Evolutionary conservation across 2,113 vertebrate species (phyloP).

Genomic region (Ageneiosus marmoratus): DNA sequence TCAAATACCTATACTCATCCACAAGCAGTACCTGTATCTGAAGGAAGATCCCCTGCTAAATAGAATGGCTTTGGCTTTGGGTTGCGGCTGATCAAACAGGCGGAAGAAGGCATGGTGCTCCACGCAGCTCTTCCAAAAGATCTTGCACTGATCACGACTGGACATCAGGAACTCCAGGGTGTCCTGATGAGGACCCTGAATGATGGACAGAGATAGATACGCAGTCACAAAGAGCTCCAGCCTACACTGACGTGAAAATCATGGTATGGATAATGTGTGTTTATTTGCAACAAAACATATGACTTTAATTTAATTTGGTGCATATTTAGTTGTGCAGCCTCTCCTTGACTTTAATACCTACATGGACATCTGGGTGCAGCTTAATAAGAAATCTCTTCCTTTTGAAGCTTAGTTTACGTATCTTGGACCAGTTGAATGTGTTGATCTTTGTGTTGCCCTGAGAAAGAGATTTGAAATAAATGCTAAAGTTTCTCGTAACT

Average conservation of each 20-base stretch:
- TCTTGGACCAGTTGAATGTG: constrained; percentile 98
- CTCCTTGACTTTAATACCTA: constrained; percentile 63
- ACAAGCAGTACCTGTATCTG: constrained; percentile 88
- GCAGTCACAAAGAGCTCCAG: neutral
- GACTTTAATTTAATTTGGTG: neutral
- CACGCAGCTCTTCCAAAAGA: constrained; percentile 98
- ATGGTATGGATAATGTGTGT: neutral
- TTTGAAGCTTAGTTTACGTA: constrained; percentile 97
- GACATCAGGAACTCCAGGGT: constrained; percentile 90
- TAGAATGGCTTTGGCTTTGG: constrained; percentile 86
- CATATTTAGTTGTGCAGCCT: neutral
- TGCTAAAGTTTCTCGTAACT: neutral
- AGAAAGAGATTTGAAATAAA: constrained; percentile 5
- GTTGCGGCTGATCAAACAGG: constrained; percentile 87
- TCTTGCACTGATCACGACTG: constrained; percentile 92
- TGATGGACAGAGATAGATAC: constrained; percentile 28
- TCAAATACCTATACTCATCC: neutral
- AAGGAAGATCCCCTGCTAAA: constrained; percentile 94
- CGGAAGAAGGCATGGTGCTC: constrained; percentile 96
- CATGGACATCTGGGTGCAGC: constrained; percentile 91
- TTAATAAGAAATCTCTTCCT: constrained; percentile 95
- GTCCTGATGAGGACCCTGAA: constrained; percentile 90
- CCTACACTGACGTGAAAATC: neutral
- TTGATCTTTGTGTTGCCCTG: constrained; percentile 96
- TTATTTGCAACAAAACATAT: neutral